Base-by-base conservation (phyloP, 2,888 invertebrate species). In the Apodemia duryi region DNA sequence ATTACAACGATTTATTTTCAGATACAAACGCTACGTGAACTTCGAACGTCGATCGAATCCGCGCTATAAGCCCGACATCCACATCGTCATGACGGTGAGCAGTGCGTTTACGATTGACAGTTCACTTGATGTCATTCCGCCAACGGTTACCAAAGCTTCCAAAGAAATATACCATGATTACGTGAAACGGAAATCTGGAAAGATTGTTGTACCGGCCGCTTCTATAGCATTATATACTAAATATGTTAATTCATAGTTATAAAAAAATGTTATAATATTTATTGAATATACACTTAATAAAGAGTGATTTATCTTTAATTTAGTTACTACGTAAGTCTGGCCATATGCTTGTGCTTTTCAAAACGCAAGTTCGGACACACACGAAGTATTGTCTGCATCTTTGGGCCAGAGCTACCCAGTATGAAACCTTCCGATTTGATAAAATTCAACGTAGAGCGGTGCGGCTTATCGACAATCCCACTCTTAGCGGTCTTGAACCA, bases 111-210 rank as follows among this genome's bases (percentile, higher is more conserved):
- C 93, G 0, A 92, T 94, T 69, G 95, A 95, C 81, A 93, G 94
- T 67, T 92, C 94, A 0, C 87, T 93, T 32, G 88, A 94, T 76
- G 94, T 95, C 29, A 93, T 93, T 60, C 93, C 95, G 35, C 96
- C 96, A 1, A 93, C 90, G 3, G 95, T 96, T 13, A 91, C 91
- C 10, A 86, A 92, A 70, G 84, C 91, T 13, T 93, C 95, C 60
- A 89, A 94, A 63, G 94, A 94, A 72, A 93, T 96, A 70, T 97
- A 97, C 80, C 88, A 93, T 68, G 93, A 94, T 63, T 96, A 96
- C 65, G 93, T 96, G 4, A 91, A 74, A 80, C 93, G 75, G 78
- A 87, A 72, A 78, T 88, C 72, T 90, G 95, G 94, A 89, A 65
- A 86, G 78, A 51, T 85, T 70, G 67, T 93, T 85, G 80, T 85